Evolutionary conservation across 2,797 vertebrate species (phyloP), one percentile per base, ranked within the genome.

Genomic region (Sebastes itinus): DNA sequence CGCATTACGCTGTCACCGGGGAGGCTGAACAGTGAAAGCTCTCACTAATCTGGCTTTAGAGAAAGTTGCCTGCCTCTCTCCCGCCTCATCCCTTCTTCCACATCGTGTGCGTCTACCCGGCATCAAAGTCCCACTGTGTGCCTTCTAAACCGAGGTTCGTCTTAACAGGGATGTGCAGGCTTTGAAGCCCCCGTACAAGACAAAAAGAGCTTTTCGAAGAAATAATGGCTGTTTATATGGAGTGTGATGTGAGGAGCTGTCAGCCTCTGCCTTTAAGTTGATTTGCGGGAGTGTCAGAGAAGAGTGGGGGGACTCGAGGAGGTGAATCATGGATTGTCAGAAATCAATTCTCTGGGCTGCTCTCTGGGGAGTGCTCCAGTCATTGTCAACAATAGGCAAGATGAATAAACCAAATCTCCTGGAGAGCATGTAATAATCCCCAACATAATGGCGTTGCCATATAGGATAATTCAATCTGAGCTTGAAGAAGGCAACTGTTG

Each of bases 211-310:
- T 90, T 94, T 95, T 88, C 89, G 88, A 88, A 91, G 93, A 94
- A 96, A 94, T 95, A 94, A 95, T 92, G 92, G 90, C 85, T 94
- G 94, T 95, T 95, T 94, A 93, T 95, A 92, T 91, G 90, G 84
- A 88, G 81, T 72, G 83, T 49, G 87, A 94, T 84, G 93, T 91
- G 93, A 93, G 91, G 72, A 90, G 89, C 94, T 95, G 95, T 95
- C 93, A 94, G 91, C 25, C 87, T 71, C 81, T 93, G 90, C 91
- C 92, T 95, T 94, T 94, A 94, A 94, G 90, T 93, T 95, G 94
- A 96, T 96, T 95, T 95, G 93, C 93, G 84, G 90, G 85, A 92
- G 92, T 92, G 92, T 93, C 91, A 83, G 80, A 85, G 89, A 88
- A 88, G 87, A 90, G 86, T 83, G 87, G 81, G 82, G 81, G 81